Base-by-base conservation (phyloP, 2,888 invertebrate species). In the Xestia c-nigrum region DNA sequence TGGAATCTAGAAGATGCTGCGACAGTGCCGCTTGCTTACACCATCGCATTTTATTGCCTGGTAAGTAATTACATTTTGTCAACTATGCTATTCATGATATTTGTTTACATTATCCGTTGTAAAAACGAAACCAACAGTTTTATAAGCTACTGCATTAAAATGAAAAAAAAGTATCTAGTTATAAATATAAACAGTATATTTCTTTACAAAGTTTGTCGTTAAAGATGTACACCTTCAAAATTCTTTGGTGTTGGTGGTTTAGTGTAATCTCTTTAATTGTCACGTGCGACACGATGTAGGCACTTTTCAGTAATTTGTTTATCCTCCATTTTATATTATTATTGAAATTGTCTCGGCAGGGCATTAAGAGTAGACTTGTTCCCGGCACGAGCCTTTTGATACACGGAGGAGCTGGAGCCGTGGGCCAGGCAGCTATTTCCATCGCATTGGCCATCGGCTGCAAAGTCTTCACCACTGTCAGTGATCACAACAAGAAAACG, bases 1-100 rank as follows among this genome's bases (percentile, higher is more conserved):
- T 98, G 98, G 98, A 94, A 96, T 1, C 88, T 98, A 52, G 96
- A 97, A 88, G 97, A 98, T 83, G 98, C 97, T 5, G 97, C 97
- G 7, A 97, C 98, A 0, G 96, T 98, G 1, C 98, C 98, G 0
- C 97, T 98, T 7, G 67, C 67, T 16, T 67, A 67, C 67, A 38
- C 50, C 21, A 31, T 50, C 50, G 67, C 67, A 31, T 50, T 67
- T 38, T 31, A 67, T 24, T 67, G 66, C 47, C 46, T 67, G 66
- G 66, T 67, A 14, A 66, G 66, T 67, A 14, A 66, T 24, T 31
- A 31, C 24, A 66, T 66, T 24, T 66, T 31, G 24, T 47, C 31
- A 10, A 16, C n/a, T 43, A 65, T 43, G 16, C 43, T n/a, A 43
- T 43, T 64, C 40, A n/a, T 40, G 21, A 65, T 65, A 16, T 46